A percentile compares a stretch with the other conserved stretches of the same genome.
Evolutionary conservation across 2,113 vertebrate genomes (phyloP).

Genomic region (Procapra przewalskii): DNA sequence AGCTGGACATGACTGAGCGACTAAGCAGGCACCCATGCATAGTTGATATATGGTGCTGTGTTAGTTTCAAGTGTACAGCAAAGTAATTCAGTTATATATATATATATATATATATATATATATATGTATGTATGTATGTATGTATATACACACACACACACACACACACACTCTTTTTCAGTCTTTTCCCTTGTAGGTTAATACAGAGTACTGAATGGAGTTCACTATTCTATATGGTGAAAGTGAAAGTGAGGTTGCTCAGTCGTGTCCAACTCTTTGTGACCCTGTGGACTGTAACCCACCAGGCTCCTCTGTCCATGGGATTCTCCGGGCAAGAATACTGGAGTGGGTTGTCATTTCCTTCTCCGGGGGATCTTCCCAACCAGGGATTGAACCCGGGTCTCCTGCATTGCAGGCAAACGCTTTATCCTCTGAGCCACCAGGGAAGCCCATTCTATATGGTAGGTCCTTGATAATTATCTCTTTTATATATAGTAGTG

Average conservation of each 20-base stretch:
- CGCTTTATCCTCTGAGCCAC: too few relatives aligned
- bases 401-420: too few relatives aligned
- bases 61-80: neutral
- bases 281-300: too few relatives aligned
- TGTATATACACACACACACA: neutral
- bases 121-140: too few relatives aligned
- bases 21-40: neutral
- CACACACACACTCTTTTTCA: neutral
- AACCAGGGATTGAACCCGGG: too few relatives aligned
- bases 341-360: too few relatives aligned
- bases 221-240: neutral
- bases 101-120: too few relatives aligned
- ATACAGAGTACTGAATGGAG: neutral
- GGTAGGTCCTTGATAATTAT: neutral
- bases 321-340: too few relatives aligned
- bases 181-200: neutral
- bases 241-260: too few relatives aligned
- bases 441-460: neutral
- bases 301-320: too few relatives aligned
- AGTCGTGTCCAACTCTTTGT: too few relatives aligned
- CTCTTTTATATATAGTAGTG: neutral
- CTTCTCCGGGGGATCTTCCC: too few relatives aligned
- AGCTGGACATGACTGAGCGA: fast-evolving
- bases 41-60: neutral
- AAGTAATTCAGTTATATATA: neutral